Base-by-base conservation (phyloP, 2,113 vertebrate species). In the Pipra filicauda region DNA sequence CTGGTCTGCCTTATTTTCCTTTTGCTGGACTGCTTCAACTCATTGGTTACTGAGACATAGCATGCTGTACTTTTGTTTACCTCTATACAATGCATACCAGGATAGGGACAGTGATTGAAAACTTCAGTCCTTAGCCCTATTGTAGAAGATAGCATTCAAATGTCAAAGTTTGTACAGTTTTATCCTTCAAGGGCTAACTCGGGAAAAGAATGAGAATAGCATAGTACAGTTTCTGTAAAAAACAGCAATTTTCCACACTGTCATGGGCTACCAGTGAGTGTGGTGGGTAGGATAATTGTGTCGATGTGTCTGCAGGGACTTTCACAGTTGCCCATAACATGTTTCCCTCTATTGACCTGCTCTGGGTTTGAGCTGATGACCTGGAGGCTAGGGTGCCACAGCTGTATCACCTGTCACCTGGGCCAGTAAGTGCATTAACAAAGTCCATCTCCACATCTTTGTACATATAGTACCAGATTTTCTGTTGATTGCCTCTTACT, bases 261-360 rank as follows among this genome's bases (percentile, higher is more conserved):
- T 31, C 8, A 35, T 41, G 72, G 16, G 26, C n/a, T 82, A 21
- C 6, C 23, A 66, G 19, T 0, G 3, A 27, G 21, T 44, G 5
- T 5, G 5, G 7, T 52, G 21, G 1, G 26, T 33, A n/a, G 11
- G 8, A 20, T 44, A 26, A n/a, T 71, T 35, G 15, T 46, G 21
- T 58, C 1, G 0, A 1, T 20, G 13, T 55, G 8, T 16, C 21
- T 78, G 1, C 20, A 54, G 51, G 27, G 10, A 27, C 44, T 85
- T 70, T 10, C 12, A 76, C 5, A 54, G 46, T 12, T 39, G 22
- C 4, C 13, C 31, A 30, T 27, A 48, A 21, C 14, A 6, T 0
- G 0, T 27, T 85, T 78, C 41, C 35, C 6, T 46, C 17, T 51
- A 1, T 20, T 90, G 67, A 30, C 15, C 21, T 80, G 27, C 13